These are phyloP conservation scores for Tetramorium simillimum DNA, from an alignment of 1,140 invertebrate species.

Conservation along the genomic window DNA sequence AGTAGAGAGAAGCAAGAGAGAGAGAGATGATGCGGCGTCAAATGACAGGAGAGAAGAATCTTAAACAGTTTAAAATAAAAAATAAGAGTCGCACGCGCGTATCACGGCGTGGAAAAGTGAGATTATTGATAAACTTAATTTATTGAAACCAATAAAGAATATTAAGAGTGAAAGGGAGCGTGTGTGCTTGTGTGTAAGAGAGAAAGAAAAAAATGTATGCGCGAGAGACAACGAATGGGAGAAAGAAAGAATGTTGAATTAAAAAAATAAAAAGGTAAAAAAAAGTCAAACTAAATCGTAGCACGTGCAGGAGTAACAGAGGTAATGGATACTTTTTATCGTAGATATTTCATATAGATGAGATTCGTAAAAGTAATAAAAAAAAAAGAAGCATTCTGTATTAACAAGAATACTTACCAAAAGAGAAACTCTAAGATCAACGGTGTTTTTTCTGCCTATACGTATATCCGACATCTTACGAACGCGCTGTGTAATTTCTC, in stretches of 20 bases:
- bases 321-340: constrained; percentile 84
- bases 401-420: constrained; percentile 80
- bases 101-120: constrained; percentile 82
- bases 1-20: constrained; percentile 42
- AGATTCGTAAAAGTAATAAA: constrained; percentile 68
- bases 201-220: constrained; percentile 13
- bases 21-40: constrained; percentile 49
- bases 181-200: background rate
- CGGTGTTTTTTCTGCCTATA: constrained; percentile 84
- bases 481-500: constrained; percentile 53
- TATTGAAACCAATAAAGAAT: constrained; percentile 72
- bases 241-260: constrained; percentile 26
- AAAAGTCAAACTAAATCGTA: constrained; percentile 77
- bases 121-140: constrained; percentile 83
- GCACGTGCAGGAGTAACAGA: constrained; percentile 72
- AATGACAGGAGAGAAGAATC: constrained; percentile 63
- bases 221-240: constrained; percentile 15
- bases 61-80: constrained; percentile 66
- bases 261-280: constrained; percentile 59
- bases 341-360: constrained; percentile 84
- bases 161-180: constrained; percentile 27
- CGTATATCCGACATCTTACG: constrained; percentile 77
- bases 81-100: constrained; percentile 70
- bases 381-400: constrained; percentile 81
- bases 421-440: constrained; percentile 78